Base-by-base conservation (phyloP, 2,888 invertebrate genomes). In the Bimastos eiseni region DNA sequence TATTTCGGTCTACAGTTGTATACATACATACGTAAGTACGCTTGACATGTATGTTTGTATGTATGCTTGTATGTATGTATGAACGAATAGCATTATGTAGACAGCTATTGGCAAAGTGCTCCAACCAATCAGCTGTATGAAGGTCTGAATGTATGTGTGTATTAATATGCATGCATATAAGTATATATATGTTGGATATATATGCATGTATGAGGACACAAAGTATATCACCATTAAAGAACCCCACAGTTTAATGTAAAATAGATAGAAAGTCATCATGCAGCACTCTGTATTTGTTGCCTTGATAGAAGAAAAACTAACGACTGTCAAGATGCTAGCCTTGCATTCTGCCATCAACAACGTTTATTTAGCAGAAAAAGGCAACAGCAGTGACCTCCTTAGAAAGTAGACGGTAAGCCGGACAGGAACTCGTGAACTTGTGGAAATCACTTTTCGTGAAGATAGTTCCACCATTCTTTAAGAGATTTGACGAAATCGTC, bases 381-480 rank as follows among this genome's bases (percentile, higher is more conserved):
- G n/a, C 24, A 30, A 55, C 24, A 86, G 21, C 19, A 34, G 4
- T 24, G 21, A 86, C 86, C 86, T 86, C 86, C 19, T 86, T 36
- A 24, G 86, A 36, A 86, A 86, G 86, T 17, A 33, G 86, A 86
- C 37, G 17, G 37, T 86, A 86, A 86, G 86, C 86, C 6, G 36
- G 36, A 37, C 86, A 86, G 37, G 86, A 36, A 86, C 21, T 37
- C 4, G 37, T 37, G 37, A 86, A 86, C 37, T 86, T 86, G 15
- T 86, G 34, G 37, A 86, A 86, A 86, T 34, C 86, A 86, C 36
- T 34, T 86, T 37, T 86, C 36, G 86, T 36, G n/a, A 86, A 86
- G 37, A 36, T 17, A 36, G 86, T 86, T 34, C 90, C 89, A 41
- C 30, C 49, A 55, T 91, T 90, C 41, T 44, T 41, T 33, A 49